Evolutionary conservation across 2,888 invertebrate genomes (phyloP).

Genomic region (Drosophila setosimentum): DNA sequence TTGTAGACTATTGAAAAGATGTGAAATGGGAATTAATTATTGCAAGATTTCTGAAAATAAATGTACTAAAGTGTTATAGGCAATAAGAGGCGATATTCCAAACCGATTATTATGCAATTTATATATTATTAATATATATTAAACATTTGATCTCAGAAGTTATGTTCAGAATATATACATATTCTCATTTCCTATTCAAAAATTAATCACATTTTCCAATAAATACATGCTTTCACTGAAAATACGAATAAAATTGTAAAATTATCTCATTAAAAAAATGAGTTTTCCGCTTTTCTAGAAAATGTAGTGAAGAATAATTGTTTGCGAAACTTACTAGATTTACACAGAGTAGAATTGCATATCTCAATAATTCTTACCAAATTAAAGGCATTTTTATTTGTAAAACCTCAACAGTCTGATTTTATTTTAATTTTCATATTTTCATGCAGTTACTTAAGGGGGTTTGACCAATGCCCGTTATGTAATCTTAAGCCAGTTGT

Average conservation of each 20-base stretch:
- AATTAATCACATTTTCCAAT: not conserved
- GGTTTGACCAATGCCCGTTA: not conserved
- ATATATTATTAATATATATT: no score
- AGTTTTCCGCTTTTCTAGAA: not conserved
- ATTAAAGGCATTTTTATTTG: not conserved
- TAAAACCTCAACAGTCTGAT: not conserved
- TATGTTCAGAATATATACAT: not conserved
- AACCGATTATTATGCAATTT: not conserved
- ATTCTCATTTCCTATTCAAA: not conserved
- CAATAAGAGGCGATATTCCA: not conserved
- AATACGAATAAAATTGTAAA: not conserved
- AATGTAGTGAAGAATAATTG: not conserved
- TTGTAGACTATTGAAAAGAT: not conserved
- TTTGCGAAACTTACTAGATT: rapidly evolving
- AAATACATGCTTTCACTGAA: not conserved
- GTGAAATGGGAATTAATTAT: not conserved
- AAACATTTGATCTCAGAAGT: no score
- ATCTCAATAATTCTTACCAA: not conserved
- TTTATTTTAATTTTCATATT: not conserved
- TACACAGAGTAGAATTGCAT: not conserved
- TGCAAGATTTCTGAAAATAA: not conserved
- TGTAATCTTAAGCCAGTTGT: not conserved
- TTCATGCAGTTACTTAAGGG: not conserved
- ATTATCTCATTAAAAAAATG: not conserved
- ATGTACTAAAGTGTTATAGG: not conserved